Percentiles rank a stretch among this genome's conserved stretches.
phyloP scores from a whole-genome alignment of 2,113 vertebrate species.

The Paradisaea rubra region DNA sequence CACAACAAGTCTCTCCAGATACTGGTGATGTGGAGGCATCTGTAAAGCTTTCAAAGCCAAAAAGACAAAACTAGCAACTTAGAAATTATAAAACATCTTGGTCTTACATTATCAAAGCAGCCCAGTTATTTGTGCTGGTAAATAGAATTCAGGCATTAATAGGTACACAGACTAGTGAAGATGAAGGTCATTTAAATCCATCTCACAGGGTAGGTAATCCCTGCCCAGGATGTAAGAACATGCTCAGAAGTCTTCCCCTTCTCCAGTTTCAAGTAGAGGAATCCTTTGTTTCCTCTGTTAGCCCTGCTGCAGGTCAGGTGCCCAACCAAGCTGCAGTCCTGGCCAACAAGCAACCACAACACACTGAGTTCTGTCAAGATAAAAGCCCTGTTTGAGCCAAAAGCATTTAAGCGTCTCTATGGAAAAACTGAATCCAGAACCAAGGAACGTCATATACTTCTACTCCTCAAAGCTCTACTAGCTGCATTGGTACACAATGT shows the following conservation, averaged over 20 bases:
- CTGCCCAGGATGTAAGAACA: neutral
- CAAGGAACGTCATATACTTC: neutral
- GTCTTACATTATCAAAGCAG: neutral
- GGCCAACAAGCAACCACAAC: slow-evolving; percentile 24
- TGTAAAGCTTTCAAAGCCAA: neutral
- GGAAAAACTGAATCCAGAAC: slow-evolving; percentile 23
- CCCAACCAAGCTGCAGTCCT: neutral
- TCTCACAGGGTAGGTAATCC: neutral
- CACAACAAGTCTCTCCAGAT: neutral
- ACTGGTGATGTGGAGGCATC: neutral
- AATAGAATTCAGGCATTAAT: neutral
- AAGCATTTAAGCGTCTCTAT: neutral
- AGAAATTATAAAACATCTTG: neutral
- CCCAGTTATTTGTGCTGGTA: neutral
- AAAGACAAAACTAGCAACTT: neutral
- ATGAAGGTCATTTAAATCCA: neutral
- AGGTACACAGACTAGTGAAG: neutral
- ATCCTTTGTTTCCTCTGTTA: neutral
- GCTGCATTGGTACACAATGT: slow-evolving; percentile 47
- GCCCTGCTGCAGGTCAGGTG: slow-evolving; percentile 12
- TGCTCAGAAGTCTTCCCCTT: neutral
- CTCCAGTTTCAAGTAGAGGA: neutral
- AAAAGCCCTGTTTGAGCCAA: neutral
- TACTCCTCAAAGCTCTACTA: neutral
- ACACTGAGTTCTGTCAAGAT: slow-evolving; percentile 17